Percentiles rank a stretch among this genome's conserved stretches.
phyloP scores from a whole-genome alignment of 2,113 vertebrate genomes.

The Ceuthmochares aereus region DNA sequence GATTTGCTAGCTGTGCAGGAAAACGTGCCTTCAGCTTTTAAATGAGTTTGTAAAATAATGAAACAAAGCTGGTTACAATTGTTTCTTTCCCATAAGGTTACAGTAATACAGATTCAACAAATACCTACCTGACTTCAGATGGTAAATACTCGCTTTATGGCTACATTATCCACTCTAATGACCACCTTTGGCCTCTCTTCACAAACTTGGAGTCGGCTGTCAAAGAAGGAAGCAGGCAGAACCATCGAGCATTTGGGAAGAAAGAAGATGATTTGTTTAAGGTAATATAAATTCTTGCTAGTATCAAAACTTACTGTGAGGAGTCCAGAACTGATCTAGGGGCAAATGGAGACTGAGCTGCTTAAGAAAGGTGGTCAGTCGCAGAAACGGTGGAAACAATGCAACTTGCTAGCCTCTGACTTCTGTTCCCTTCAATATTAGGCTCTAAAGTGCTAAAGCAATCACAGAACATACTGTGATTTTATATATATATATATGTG shows the following conservation, averaged over 20 bases:
- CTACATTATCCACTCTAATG: slow-evolving; percentile 75
- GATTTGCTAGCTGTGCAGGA: neutral
- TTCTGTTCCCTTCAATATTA: neutral
- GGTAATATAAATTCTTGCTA: slow-evolving; percentile 56
- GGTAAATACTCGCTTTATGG: slow-evolving; percentile 78
- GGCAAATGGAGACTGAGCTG: neutral
- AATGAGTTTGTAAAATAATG: neutral
- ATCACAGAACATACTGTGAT: neutral
- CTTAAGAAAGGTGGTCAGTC: neutral
- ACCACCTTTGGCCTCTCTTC: slow-evolving; percentile 82
- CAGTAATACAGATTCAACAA: slow-evolving; percentile 78
- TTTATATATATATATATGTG: no score
- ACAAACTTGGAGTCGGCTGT: slow-evolving; percentile 81
- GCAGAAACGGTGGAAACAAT: neutral
- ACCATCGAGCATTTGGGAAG: slow-evolving; percentile 65
- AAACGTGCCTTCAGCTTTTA: neutral
- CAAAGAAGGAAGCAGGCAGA: slow-evolving; percentile 77
- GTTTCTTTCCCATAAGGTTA: slow-evolving; percentile 73
- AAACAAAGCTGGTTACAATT: slow-evolving; percentile 1
- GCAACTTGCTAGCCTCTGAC: neutral
- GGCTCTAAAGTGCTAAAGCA: neutral
- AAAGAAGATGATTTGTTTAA: slow-evolving; percentile 67
- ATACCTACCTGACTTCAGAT: slow-evolving; percentile 77
- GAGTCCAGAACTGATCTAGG: neutral
- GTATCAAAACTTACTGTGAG: neutral